A percentile compares a stretch with the other conserved stretches of the same genome.
These are phyloP conservation scores for Henricia sp. DNA, from an alignment of 53 echinoderm and acorn worm genomes.

Conservation along the genomic window DNA sequence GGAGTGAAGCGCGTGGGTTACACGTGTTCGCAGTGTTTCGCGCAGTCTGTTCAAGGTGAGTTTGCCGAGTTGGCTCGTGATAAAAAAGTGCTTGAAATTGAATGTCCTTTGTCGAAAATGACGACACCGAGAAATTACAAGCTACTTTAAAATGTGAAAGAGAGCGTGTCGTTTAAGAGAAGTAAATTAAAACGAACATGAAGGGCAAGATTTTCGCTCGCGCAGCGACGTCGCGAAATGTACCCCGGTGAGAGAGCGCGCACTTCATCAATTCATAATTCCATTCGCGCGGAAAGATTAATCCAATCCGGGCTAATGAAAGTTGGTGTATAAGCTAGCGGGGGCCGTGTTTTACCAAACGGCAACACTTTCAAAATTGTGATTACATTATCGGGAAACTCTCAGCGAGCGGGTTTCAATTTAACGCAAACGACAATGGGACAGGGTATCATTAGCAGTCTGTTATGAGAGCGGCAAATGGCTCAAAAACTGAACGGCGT, in stretches of 20 bases:
- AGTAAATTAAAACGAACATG: constrained; percentile 3
- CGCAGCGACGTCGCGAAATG: background rate
- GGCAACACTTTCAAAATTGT: constrained; percentile 53
- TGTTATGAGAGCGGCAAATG: constrained; percentile 53
- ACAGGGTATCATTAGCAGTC: constrained; percentile 59
- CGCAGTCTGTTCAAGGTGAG: constrained; percentile 1
- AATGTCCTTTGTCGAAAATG: background rate
- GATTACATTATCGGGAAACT: constrained; percentile 23
- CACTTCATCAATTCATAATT: background rate
- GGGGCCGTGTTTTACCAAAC: constrained; percentile 5
- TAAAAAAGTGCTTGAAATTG: background rate
- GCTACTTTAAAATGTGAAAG: constrained; percentile 1
- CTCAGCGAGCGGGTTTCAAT: constrained; percentile 8
- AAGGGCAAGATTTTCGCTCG: background rate
- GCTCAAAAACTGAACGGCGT: constrained; percentile 46
- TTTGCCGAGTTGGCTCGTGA: background rate
- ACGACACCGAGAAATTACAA: constrained; percentile 4
- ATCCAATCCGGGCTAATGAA: constrained; percentile 30
- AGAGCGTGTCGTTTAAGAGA: background rate
- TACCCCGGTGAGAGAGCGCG: background rate
- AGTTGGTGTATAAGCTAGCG: constrained; percentile 1
- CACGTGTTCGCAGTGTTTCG: constrained; percentile 28
- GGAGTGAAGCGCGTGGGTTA: background rate
- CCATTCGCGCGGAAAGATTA: background rate
- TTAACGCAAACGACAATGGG: constrained; percentile 45